Percentiles rank a stretch among this genome's conserved stretches.
Conservation (phyloP, 2,888 invertebrate genomes). For the Gryllus longicercus region DNA sequence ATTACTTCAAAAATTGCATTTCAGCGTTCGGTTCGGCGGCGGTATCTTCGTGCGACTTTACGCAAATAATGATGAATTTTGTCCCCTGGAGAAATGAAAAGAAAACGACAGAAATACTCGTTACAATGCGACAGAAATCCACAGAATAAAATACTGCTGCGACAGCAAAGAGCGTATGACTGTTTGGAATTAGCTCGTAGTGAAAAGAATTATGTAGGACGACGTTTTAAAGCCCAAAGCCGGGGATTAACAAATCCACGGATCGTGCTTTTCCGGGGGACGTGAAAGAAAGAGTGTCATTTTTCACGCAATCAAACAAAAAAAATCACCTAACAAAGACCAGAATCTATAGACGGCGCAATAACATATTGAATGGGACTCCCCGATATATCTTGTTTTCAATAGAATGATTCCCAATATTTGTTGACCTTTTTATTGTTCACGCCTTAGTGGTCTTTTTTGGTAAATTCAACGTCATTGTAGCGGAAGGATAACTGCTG, state of each 20-base stretch:
- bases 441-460: not conserved
- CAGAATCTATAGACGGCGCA: not conserved
- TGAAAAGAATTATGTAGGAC: too few relatives aligned
- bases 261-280: not conserved
- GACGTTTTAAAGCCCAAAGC: too few relatives aligned
- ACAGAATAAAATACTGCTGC: constrained; percentile 17
- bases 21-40: too few relatives aligned
- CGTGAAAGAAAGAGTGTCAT: not conserved
- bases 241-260: too few relatives aligned
- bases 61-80: too few relatives aligned
- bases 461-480: not conserved
- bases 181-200: not conserved
- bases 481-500: not conserved
- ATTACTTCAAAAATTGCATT: too few relatives aligned
- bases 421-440: constrained; percentile 3
- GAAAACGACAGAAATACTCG: not conserved
- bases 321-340: not conserved
- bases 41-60: too few relatives aligned
- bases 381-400: not conserved
- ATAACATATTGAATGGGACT: constrained; percentile 17
- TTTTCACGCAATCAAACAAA: constrained; percentile 6
- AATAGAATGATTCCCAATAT: constrained; percentile 2
- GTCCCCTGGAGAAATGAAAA: not conserved
- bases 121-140: not conserved
- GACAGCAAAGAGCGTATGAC: not conserved